Percentiles rank a stretch among this genome's conserved stretches.
Conservation (phyloP, 2,797 vertebrate genomes). For the Platalea minor region DNA sequence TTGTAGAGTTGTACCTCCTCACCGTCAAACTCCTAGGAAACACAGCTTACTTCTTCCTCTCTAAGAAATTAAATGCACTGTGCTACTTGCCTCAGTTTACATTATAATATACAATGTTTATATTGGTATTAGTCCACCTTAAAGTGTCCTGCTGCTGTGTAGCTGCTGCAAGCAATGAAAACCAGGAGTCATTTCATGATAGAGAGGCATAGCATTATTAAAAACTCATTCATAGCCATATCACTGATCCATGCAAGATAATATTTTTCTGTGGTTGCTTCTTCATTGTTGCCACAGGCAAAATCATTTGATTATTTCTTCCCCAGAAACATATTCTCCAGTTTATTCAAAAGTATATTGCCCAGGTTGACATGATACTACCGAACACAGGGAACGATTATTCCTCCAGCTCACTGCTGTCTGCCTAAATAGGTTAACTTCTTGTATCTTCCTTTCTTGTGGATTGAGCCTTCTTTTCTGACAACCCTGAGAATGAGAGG, state of each 20-base stretch:
- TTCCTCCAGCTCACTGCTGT: not conserved
- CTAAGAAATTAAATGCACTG: not conserved
- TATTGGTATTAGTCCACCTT: not conserved
- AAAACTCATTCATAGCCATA: not conserved
- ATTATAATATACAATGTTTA: not conserved
- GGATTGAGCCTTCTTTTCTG: not conserved
- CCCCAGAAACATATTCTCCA: not conserved
- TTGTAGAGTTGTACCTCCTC: not conserved
- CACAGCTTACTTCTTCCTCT: not conserved
- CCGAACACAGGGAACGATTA: not conserved
- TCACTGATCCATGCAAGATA: not conserved
- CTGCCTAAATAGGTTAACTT: not conserved
- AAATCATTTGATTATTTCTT: not conserved
- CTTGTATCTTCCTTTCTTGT: not conserved
- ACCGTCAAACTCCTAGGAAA: not conserved
- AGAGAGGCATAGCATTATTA: not conserved
- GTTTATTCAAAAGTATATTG: not conserved
- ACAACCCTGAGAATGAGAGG: not conserved
- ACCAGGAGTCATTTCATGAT: not conserved
- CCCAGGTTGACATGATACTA: not conserved
- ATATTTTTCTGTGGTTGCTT: not conserved
- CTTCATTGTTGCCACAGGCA: not conserved
- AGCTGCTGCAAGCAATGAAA: not conserved
- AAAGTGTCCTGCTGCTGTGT: not conserved
- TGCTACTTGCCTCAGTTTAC: not conserved